phyloP scores from a whole-genome alignment of 2,888 invertebrate species.

The Lithosia quadra region DNA sequence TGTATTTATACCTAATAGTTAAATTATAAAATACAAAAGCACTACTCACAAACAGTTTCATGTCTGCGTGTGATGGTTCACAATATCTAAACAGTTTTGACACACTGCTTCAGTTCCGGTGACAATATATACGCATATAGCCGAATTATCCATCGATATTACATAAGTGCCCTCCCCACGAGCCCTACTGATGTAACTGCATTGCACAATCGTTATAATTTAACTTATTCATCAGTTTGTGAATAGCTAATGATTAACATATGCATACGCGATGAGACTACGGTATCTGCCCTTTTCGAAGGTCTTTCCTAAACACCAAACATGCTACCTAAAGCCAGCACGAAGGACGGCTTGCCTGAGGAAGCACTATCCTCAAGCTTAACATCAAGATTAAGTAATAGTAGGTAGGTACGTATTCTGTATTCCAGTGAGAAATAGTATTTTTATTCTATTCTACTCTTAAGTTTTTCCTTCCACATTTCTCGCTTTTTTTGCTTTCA shows the following conservation, averaged over 20 bases:
- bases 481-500: too few relatives aligned
- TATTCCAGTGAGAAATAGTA: too few relatives aligned
- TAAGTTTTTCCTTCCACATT: too few relatives aligned
- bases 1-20: neutral
- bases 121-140: constrained; percentile 59
- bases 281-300: neutral
- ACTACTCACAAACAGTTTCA: constrained; percentile 72
- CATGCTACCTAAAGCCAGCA: too few relatives aligned
- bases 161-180: constrained; percentile 49
- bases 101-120: constrained; percentile 33
- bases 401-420: too few relatives aligned
- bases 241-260: constrained; percentile 25
- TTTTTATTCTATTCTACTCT: too few relatives aligned
- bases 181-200: constrained; percentile 32
- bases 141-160: constrained; percentile 52
- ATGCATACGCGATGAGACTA: constrained; percentile 32
- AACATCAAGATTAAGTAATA: too few relatives aligned
- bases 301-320: neutral
- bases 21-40: neutral
- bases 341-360: neutral
- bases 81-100: constrained; percentile 44
- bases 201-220: constrained; percentile 37
- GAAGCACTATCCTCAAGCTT: too few relatives aligned
- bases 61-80: constrained; percentile 45
- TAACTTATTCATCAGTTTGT: constrained; percentile 20